Base-by-base conservation (phyloP, 1,140 invertebrate genomes). In the Drosophila quadrilineata region DNA sequence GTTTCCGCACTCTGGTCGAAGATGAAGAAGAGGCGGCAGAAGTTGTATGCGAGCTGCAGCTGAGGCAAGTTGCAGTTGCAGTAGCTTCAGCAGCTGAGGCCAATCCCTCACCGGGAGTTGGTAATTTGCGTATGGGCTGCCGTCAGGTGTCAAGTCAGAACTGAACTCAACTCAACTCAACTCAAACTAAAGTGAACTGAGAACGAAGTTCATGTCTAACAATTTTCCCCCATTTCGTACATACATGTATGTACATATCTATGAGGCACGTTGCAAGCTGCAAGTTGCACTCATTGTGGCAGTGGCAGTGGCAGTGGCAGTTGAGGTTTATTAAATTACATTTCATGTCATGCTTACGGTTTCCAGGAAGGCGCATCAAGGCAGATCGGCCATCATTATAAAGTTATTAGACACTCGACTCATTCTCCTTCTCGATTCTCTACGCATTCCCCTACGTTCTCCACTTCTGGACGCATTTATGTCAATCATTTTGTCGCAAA, bases 281-380 rank as follows among this genome's bases (percentile, higher is more conserved):
- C 31, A 33, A 14, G 36, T 38, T 38, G 36, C 28, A 21, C 35
- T 49, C 26, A 10, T 9, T 6, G 9, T 28, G 29, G 33, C 10
- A 33, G 10, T 41, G 35, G 14, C 33, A 16, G 65, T 43, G 56
- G 41, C 46, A 49, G 36, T 56, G 57, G 43, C 48, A 48, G 33
- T 66, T 67, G 66, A 59, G 64, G 65, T 79, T 85, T 79, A 85
- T 85, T 85, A 85, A 85, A 85, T 85, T 85, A 85, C 80, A 70
- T 56, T 52, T 58, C 68, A 79, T 73, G 69, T 69, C 49, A 41
- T 31, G 49, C 28, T 38, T 14, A 17, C 36, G n/a, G 24, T 52
- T 60, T 54, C 58, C 71, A 74, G 74, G 79, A 79, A 85, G 63
- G 76, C 41, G 24, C 49, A 52, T 29, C 17, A 26, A n/a, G 40